Conservation (phyloP, 2,888 invertebrate genomes). For the Peribatodes rhomboidaria region DNA sequence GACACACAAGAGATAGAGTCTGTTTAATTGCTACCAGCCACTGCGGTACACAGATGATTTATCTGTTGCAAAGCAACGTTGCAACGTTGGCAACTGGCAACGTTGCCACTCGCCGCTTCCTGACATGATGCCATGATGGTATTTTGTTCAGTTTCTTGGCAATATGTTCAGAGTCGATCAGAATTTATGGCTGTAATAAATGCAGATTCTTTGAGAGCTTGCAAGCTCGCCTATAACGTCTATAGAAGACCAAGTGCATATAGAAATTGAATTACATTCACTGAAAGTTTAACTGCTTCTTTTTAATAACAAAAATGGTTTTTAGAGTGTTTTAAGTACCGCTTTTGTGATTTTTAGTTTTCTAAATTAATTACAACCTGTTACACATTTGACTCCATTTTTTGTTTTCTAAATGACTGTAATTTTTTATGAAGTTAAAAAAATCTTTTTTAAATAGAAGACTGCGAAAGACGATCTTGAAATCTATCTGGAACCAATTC, state of each 20-base stretch:
- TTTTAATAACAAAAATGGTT: too few relatives aligned
- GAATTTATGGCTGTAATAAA: constrained; percentile 15
- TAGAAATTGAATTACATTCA: too few relatives aligned
- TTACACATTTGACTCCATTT: too few relatives aligned
- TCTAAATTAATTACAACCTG: too few relatives aligned
- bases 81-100: constrained; percentile 12
- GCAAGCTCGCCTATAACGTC: not conserved
- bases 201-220: not conserved
- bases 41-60: constrained; percentile 48
- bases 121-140: constrained; percentile 11
- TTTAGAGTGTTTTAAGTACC: too few relatives aligned
- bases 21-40: constrained; percentile 48
- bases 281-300: too few relatives aligned
- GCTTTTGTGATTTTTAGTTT: too few relatives aligned
- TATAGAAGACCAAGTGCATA: not conserved
- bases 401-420: too few relatives aligned
- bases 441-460: too few relatives aligned
- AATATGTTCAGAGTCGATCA: constrained; percentile 13
- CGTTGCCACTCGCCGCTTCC: constrained; percentile 38
- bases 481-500: constrained; percentile 26
- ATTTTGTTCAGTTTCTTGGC: constrained; percentile 17
- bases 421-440: too few relatives aligned
- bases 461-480: constrained; percentile 8
- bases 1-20: constrained; percentile 36
- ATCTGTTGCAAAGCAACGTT: constrained; percentile 25